phyloP scores from a whole-genome alignment of 2,888 invertebrate species.

The Epirrhoe alternata region DNA sequence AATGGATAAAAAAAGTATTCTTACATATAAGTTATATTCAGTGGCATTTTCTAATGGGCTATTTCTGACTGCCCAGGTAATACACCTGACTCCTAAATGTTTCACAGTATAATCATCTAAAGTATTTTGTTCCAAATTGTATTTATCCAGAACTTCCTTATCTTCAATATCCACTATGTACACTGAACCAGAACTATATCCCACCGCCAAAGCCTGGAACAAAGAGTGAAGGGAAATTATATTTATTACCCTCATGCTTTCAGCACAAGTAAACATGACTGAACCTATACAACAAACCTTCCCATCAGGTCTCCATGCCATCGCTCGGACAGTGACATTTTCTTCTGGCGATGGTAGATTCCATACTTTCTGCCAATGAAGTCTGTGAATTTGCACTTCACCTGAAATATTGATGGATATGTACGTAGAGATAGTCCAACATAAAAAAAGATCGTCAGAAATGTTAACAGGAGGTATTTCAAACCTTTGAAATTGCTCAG shows the following conservation, averaged over 20 bases:
- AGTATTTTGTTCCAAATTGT: slow-evolving; percentile 74
- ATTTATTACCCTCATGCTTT: background rate
- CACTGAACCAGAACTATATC: slow-evolving; percentile 89
- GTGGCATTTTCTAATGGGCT: slow-evolving; percentile 75
- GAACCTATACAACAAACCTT: slow-evolving; percentile 86
- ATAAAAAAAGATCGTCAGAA: background rate
- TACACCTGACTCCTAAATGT: slow-evolving; percentile 87
- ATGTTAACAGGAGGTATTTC: background rate
- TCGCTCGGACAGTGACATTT: slow-evolving; percentile 88
- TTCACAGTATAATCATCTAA: slow-evolving; percentile 77
- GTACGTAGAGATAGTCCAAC: too few species aligned
- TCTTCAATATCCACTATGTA: slow-evolving; percentile 94
- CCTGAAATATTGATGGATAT: slow-evolving; percentile 77
- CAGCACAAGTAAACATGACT: background rate
- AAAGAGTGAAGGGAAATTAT: background rate
- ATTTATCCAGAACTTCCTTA: slow-evolving; percentile 90
- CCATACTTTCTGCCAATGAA: slow-evolving; percentile 98
- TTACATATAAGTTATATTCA: slow-evolving; percentile 78
- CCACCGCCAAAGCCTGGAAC: slow-evolving; percentile 87
- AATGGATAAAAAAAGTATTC: slow-evolving; percentile 30
- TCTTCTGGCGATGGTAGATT: slow-evolving; percentile 91
- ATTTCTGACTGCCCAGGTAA: slow-evolving; percentile 88
- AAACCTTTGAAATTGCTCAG: slow-evolving; percentile 93
- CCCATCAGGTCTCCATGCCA: slow-evolving; percentile 98
- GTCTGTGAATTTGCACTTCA: slow-evolving; percentile 93